Evolutionary conservation across 2,888 invertebrate species (phyloP), one percentile per base, ranked within the genome.

Genomic region (Ennomos erosarius): DNA sequence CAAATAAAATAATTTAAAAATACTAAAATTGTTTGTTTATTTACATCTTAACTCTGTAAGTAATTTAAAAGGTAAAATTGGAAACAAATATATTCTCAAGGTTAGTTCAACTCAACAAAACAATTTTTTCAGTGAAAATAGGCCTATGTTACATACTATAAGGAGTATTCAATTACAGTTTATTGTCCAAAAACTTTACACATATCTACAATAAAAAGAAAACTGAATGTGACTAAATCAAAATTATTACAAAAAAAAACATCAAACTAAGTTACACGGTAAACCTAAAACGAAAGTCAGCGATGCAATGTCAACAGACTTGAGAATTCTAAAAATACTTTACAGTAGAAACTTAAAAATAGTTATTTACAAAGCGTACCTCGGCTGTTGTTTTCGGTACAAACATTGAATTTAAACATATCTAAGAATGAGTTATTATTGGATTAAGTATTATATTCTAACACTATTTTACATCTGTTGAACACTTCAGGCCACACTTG

Each of bases 101-200:
- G 1, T 4, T 6, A 26, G 6, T 26, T 26, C 26, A 26, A 26
- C 26, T 6, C 1, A 26, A 0, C 6, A 6, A 26, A 26, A 26
- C 26, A 26, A 4, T 26, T 6, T 26, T 26, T 59, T 56, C 67
- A 68, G 68, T 71, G 65, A 58, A 68, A 34, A 59, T 51, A 63
- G 64, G 54, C 62, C 39, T 35, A 39, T 60, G 65, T 68, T 53
- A 65, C 56, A 44, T 50, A 62, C 63, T 65, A 39, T 49, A 62
- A 75, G 71, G 78, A 79, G 77, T 79, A 81, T 80, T 77, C 75
- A 81, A 77, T 81, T 77, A 81, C 76, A 82, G 81, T 89, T 68
- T 90, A 90, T 90, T 90, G 90, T 90, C 90, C 83, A 84, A 88
- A 86, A 88, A 86, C 84, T 85, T 86, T 87, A 88, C 88, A 85